Evolutionary conservation across 1,140 invertebrate species (phyloP).

Genomic region (Oncopeltus fasciatus): DNA sequence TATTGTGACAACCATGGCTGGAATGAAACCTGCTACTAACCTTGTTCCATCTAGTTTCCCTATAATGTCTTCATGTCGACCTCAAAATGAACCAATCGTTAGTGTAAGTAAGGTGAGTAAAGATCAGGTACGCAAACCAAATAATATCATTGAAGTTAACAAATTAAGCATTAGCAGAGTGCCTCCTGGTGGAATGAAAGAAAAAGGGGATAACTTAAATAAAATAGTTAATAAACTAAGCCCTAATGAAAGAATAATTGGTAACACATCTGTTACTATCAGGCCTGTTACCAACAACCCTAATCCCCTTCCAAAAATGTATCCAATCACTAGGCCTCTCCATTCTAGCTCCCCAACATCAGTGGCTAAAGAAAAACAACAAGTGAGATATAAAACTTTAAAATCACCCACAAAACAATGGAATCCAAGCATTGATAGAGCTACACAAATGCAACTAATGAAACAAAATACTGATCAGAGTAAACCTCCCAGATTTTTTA

Average conservation of each 20-base stretch:
- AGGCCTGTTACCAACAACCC: slow-evolving; percentile 7
- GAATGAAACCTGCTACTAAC: slow-evolving; percentile 3
- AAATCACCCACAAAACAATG: slow-evolving; percentile 40
- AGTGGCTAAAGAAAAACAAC: not conserved
- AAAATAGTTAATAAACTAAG: slow-evolving; percentile 18
- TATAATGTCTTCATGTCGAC: not conserved
- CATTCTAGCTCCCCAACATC: not conserved
- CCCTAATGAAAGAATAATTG: slow-evolving; percentile 18
- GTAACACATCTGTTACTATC: slow-evolving; percentile 18
- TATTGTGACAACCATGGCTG: slow-evolving; percentile 3
- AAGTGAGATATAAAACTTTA: slow-evolving; percentile 38
- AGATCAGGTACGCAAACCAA: slow-evolving; percentile 13
- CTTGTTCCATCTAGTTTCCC: slow-evolving; percentile 4
- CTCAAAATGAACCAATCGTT: slow-evolving; percentile 9
- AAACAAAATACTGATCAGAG: slow-evolving; percentile 29
- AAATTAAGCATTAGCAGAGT: slow-evolving; percentile 19
- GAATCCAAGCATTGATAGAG: slow-evolving; percentile 40
- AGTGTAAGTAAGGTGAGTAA: slow-evolving; percentile 18
- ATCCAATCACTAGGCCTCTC: not conserved
- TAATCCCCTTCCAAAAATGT: not conserved
- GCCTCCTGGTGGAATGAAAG: not conserved
- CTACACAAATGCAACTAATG: slow-evolving; percentile 34
- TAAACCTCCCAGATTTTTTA: slow-evolving; percentile 42
- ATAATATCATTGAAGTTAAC: slow-evolving; percentile 15
- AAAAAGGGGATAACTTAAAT: slow-evolving; percentile 14